phyloP scores from a whole-genome alignment of 2,888 invertebrate species.

The Cataglyphis rosenhaueri region DNA sequence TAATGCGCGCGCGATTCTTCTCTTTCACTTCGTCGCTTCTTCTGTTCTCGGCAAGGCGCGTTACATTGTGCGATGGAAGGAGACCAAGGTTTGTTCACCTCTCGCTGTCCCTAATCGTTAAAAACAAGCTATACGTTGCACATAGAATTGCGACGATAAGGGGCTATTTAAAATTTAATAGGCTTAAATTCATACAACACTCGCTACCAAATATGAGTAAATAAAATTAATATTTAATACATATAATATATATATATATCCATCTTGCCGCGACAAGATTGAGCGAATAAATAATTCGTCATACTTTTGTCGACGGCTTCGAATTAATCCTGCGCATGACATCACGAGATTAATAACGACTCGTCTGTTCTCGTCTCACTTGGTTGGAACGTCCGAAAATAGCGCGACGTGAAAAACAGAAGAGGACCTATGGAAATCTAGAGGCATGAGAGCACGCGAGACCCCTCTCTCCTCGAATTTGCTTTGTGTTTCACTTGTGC shows the following conservation, averaged over 20 bases:
- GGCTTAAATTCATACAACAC: background rate
- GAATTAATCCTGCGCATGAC: slow-evolving; percentile 47
- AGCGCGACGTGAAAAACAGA: slow-evolving; percentile 23
- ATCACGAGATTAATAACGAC: slow-evolving; percentile 63
- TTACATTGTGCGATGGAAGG: slow-evolving; percentile 43
- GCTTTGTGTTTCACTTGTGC: slow-evolving; percentile 10
- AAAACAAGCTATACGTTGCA: slow-evolving; percentile 32
- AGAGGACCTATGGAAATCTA: background rate
- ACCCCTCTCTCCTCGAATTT: slow-evolving; percentile 9
- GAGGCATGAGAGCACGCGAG: background rate
- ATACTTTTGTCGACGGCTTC: slow-evolving; percentile 31
- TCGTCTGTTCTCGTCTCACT: slow-evolving; percentile 54
- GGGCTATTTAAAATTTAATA: slow-evolving; percentile 20
- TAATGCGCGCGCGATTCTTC: slow-evolving; percentile 17
- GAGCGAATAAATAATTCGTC: slow-evolving; percentile 44
- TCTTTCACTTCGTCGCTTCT: background rate
- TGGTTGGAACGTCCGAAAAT: slow-evolving; percentile 52
- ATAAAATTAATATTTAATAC: background rate
- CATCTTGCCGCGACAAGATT: background rate
- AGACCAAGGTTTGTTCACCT: slow-evolving; percentile 56
- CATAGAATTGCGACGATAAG: background rate
- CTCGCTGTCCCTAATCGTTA: slow-evolving; percentile 39
- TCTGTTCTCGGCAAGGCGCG: background rate
- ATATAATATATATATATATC: background rate
- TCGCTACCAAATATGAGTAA: background rate